A percentile compares a stretch with the other conserved stretches of the same genome.
Conservation (phyloP, 2,797 vertebrate genomes). For the Apogon hyalosoma region DNA sequence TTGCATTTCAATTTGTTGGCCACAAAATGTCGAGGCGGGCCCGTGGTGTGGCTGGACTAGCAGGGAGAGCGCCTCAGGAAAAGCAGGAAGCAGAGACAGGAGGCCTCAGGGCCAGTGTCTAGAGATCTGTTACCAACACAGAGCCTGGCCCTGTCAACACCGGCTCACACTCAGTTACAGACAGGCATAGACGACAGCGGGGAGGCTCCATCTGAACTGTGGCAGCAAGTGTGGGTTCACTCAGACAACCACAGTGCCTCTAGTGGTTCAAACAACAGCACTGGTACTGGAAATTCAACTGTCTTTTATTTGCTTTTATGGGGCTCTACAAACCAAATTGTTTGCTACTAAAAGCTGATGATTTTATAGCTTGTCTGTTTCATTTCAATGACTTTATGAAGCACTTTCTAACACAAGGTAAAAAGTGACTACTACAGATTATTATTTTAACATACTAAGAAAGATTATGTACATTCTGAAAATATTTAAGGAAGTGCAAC, state of each 20-base stretch:
- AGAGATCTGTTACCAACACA: constrained; percentile 65
- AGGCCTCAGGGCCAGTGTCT: constrained; percentile 69
- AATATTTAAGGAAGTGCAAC: too few relatives aligned
- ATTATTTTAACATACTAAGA: too few relatives aligned
- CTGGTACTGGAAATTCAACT: constrained; percentile 1
- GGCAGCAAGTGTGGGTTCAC: constrained; percentile 5
- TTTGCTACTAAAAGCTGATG: too few relatives aligned
- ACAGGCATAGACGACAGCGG: constrained; percentile 45
- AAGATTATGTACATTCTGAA: too few relatives aligned
- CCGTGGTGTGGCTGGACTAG: constrained; percentile 47
- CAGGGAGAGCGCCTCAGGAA: constrained; percentile 35
- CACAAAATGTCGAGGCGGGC: constrained; percentile 66
- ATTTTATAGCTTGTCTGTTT: too few relatives aligned
- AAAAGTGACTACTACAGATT: too few relatives aligned
- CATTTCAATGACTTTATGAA: too few relatives aligned
- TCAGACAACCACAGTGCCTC: constrained; percentile 36
- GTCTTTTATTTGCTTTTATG: too few relatives aligned
- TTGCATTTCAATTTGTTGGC: constrained; percentile 66
- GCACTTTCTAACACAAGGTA: too few relatives aligned
- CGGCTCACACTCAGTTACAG: constrained; percentile 64
- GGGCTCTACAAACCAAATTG: too few relatives aligned
- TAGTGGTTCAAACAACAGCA: constrained; percentile 24
- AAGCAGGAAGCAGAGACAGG: constrained; percentile 63
- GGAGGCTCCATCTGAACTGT: constrained; percentile 33
- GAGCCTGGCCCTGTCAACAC: constrained; percentile 75